These are phyloP conservation scores for Dasypogon diadema DNA, from an alignment of 2,888 invertebrate species.

Conservation along the genomic window DNA sequence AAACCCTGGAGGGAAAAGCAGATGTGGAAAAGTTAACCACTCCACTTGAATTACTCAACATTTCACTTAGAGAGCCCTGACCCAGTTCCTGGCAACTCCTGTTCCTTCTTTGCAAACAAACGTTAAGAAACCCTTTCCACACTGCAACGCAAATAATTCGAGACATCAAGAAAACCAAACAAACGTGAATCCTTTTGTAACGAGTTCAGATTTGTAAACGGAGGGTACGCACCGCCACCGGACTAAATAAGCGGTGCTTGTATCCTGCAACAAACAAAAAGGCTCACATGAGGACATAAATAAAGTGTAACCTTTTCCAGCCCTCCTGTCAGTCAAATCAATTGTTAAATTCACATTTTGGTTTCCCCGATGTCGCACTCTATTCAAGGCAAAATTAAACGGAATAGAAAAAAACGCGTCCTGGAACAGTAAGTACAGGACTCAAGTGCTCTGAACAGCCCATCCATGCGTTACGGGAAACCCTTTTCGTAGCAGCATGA, in stretches of 20 bases:
- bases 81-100: too few species aligned
- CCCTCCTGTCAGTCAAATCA: conserved; percentile 58
- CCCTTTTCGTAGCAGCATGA: conserved; percentile 33
- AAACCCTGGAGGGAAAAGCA: too few species aligned
- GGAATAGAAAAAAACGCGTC: conserved; percentile 19
- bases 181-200: conserved; percentile 41
- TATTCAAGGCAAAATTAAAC: conserved; percentile 26
- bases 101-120: neutral
- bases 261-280: conserved; percentile 31
- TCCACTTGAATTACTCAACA: too few species aligned
- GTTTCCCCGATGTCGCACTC: conserved; percentile 51
- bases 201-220: neutral
- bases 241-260: conserved; percentile 38
- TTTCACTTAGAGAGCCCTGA: too few species aligned
- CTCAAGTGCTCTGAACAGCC: conserved; percentile 48
- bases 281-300: conserved; percentile 43
- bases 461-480: conserved; percentile 51
- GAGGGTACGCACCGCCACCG: conserved; percentile 9
- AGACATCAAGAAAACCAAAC: conserved; percentile 39
- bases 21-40: too few species aligned
- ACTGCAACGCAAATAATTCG: conserved; percentile 38
- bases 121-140: conserved; percentile 17
- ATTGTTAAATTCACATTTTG: conserved; percentile 58
- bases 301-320: conserved; percentile 57
- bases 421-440: conserved; percentile 24